phyloP scores from a whole-genome alignment of 2,113 vertebrate species.

The Hippocampus comes region DNA sequence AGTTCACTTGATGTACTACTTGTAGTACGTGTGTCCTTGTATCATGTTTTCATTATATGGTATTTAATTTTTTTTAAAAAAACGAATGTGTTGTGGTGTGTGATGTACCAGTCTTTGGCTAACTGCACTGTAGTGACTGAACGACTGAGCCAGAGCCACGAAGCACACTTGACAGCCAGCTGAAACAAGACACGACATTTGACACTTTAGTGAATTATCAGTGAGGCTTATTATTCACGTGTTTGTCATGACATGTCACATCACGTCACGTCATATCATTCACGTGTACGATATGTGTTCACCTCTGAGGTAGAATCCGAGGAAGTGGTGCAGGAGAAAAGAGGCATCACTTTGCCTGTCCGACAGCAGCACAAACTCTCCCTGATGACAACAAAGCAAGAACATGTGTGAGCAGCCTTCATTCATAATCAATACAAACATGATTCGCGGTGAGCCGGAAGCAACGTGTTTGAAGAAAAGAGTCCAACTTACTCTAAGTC shows the following conservation, averaged over 20 bases:
- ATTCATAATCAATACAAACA: too few relatives aligned
- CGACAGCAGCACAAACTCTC: slow-evolving; percentile 78
- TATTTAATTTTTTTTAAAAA: background rate
- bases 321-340: slow-evolving; percentile 91
- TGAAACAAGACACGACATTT: slow-evolving; percentile 38
- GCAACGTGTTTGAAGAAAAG: too few relatives aligned
- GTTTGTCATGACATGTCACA: background rate
- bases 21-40: too few relatives aligned
- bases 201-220: background rate
- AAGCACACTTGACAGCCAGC: slow-evolving; percentile 90
- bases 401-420: background rate
- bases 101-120: slow-evolving; percentile 86
- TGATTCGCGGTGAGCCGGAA: too few relatives aligned
- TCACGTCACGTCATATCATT: too few relatives aligned
- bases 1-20: too few relatives aligned
- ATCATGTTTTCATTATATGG: background rate
- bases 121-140: slow-evolving; percentile 88
- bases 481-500: too few relatives aligned
- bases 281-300: background rate
- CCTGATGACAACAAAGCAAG: slow-evolving; percentile 57
- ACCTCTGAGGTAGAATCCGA: slow-evolving; percentile 92
- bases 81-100: background rate
- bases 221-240: background rate
- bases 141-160: slow-evolving; percentile 87
- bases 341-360: slow-evolving; percentile 83